Evolutionary conservation across 2,113 vertebrate species (phyloP).

Genomic region (Protomyctophum bolini): DNA sequence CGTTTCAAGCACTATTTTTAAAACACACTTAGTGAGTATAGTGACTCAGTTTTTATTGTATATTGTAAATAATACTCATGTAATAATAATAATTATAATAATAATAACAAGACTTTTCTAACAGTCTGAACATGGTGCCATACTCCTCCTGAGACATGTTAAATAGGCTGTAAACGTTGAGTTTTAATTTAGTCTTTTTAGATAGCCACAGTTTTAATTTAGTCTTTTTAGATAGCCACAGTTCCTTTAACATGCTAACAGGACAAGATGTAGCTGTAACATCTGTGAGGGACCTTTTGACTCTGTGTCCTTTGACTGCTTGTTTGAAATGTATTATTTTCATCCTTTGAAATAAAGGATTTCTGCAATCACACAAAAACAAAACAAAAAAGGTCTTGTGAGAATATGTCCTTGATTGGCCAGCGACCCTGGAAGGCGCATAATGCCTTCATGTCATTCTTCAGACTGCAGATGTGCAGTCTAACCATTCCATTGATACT

Average conservation of each 20-base stretch:
- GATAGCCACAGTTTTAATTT: constrained; percentile 8
- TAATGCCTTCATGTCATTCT: too few relatives aligned
- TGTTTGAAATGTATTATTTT: constrained; percentile 50
- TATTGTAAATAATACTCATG: constrained; percentile 53
- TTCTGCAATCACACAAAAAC: constrained; percentile 34
- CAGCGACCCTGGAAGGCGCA: too few relatives aligned
- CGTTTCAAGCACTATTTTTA: constrained; percentile 62
- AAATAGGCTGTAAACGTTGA: constrained; percentile 19
- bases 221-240: constrained; percentile 35
- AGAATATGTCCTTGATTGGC: constrained; percentile 10
- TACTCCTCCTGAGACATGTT: constrained; percentile 57
- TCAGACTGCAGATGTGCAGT: too few relatives aligned
- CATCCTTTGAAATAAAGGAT: constrained; percentile 44
- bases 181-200: constrained; percentile 17
- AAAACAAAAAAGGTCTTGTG: constrained; percentile 18
- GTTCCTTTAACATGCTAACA: constrained; percentile 33
- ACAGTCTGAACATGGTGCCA: constrained; percentile 67
- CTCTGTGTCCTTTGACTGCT: constrained; percentile 31
- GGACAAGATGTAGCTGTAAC: constrained; percentile 28
- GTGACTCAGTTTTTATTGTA: constrained; percentile 27
- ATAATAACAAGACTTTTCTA: constrained; percentile 49
- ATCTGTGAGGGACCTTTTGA: constrained; percentile 10
- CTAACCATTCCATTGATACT: too few relatives aligned
- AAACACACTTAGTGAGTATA: constrained; percentile 41
- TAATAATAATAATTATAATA: not conserved